phyloP scores from a whole-genome alignment of 2,888 invertebrate species.

The Euplexia lucipara region DNA sequence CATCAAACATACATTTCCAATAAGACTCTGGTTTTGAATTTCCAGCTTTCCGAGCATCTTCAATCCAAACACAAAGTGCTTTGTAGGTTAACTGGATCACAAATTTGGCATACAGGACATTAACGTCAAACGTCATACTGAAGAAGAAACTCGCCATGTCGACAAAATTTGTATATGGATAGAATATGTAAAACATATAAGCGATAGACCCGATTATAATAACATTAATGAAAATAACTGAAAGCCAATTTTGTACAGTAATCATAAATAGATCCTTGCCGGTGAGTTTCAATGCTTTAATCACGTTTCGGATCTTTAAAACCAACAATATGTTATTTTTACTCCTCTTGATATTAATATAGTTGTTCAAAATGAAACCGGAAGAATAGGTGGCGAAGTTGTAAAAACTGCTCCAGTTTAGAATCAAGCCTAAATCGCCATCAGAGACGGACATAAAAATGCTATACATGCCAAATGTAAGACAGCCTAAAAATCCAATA shows the following conservation, averaged over 20 bases:
- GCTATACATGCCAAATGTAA: background rate
- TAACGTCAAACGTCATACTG: conserved; percentile 29
- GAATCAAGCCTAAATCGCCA: background rate
- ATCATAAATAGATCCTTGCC: conserved; percentile 12
- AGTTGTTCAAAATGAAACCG: conserved; percentile 26
- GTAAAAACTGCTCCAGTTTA: conserved; percentile 13
- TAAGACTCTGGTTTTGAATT: conserved; percentile 17
- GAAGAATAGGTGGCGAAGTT: conserved; percentile 18
- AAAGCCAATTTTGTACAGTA: conserved; percentile 25
- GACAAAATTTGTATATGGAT: background rate
- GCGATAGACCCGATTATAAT: conserved; percentile 16
- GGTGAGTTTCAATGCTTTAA: conserved; percentile 14
- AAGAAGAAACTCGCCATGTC: conserved; percentile 22
- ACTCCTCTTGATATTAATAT: conserved; percentile 23
- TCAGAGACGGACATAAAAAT: background rate
- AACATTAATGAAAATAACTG: conserved; percentile 6
- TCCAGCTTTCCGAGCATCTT: conserved; percentile 6
- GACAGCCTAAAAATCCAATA: background rate
- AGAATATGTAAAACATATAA: conserved; percentile 10
- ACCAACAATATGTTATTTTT: conserved; percentile 8
- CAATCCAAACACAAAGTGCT: conserved; percentile 16
- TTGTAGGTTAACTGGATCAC: conserved; percentile 14
- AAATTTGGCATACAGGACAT: conserved; percentile 14
- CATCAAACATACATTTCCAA: conserved; percentile 33
- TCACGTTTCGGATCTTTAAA: conserved; percentile 18